Conservation (phyloP, 2,888 invertebrate genomes). For the Nebria salina region DNA sequence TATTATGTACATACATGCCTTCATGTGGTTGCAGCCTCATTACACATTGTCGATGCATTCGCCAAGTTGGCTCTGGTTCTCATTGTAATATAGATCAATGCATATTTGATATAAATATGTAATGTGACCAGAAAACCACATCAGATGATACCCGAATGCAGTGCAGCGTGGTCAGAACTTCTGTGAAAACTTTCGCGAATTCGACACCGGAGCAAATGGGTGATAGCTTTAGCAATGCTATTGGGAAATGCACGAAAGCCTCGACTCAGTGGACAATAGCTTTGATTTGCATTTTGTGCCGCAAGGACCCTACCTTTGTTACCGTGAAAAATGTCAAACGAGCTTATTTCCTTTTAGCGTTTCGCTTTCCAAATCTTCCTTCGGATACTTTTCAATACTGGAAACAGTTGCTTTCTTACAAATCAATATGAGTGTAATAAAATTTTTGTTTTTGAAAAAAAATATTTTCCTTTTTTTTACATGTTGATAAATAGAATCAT, state of each 20-base stretch:
- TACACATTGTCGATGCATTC: conserved; percentile 29
- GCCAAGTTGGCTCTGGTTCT: conserved; percentile 27
- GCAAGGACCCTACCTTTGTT: not conserved
- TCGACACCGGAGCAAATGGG: not conserved
- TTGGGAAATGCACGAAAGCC: not conserved
- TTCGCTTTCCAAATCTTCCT: not conserved
- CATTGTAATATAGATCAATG: conserved; percentile 20
- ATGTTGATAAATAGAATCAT: too few species aligned
- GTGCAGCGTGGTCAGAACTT: not conserved
- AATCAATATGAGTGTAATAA: too few species aligned
- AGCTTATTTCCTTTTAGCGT: not conserved
- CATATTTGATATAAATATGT: conserved; percentile 36
- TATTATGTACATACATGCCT: not conserved
- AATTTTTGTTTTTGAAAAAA: too few species aligned
- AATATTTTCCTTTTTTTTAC: too few species aligned
- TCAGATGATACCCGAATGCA: not conserved
- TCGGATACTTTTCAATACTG: not conserved
- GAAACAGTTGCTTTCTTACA: not conserved
- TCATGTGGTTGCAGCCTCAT: conserved; percentile 18
- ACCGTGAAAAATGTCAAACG: not conserved
- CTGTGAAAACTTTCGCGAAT: not conserved
- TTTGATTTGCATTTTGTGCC: not conserved
- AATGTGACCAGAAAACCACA: not conserved
- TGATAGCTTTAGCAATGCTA: not conserved
- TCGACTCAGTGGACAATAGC: not conserved